Evolutionary conservation across 2,888 invertebrate species (phyloP), one percentile per base, ranked within the genome.

Genomic region (Sphaerophoria taeniata): DNA sequence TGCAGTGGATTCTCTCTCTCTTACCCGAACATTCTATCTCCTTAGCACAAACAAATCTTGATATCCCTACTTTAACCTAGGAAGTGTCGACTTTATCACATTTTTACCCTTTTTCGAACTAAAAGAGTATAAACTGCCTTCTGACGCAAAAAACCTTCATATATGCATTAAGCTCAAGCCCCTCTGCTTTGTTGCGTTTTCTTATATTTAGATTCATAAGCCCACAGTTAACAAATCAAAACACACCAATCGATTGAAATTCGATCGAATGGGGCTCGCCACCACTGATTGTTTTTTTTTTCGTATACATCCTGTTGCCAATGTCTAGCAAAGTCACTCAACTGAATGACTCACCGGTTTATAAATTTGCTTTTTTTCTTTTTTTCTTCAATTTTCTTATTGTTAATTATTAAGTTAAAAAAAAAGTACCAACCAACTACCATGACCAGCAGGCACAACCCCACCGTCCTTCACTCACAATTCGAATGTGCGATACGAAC

Each of bases 251-350:
- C 11, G 5, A 45, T 45, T 12, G 45, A 9, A 45, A 36, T 61
- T 24, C 36, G 43, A 69, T 60, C 7, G 39, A 39, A 60, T 33
- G n/a, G 14, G 33, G 16, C 31, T 60, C 24, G 49, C 53, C 45
- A 24, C 53, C 45, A 24, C 24, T 24, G 58, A 74, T 65, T 55
- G 49, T 67, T 58, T 56, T 78, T 56, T 16, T 61, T 16, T 73
- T 16, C 24, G 58, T 71, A 80, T 73, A 73, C 76, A 85, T 85
- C 85, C 85, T 85, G 81, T 85, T 85, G 81, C 85, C 63, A 71
- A 45, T 63, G 76, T 85, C 80, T 76, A 33, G 67, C 11, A 43
- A 81, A 76, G 65, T 72, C 81, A 78, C 63, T 69, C 77, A 77
- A 77, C 72, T 70, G 78, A 63, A 81, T 85, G 85, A 85, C 58